Evolutionary conservation across 2,888 invertebrate genomes (phyloP), one percentile per base, ranked within the genome.

Genomic region (Pantelozetes paolii): DNA sequence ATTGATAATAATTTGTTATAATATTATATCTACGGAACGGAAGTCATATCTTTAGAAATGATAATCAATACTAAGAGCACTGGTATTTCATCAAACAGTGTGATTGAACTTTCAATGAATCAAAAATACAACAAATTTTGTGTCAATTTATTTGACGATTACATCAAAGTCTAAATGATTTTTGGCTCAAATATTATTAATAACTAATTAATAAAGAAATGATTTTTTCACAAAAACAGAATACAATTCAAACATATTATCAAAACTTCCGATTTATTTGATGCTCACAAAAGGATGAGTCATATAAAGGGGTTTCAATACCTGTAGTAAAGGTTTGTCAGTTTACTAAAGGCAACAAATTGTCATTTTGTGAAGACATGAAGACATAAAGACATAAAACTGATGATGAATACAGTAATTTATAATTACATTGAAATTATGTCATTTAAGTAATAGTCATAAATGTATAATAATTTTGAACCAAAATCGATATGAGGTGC

Each of bases 131-230:
- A 36, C 20, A 3, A 18, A 50, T n/a, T 50, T 3, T 23, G 26
- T 54, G 54, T 54, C 54, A 54, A 54, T n/a, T n/a, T 54, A 59
- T 30, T 59, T 59, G 59, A 30, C 59, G 26, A 18, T 59, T 59
- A 59, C 30, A 59, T 59, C 59, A 59, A 59, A 59, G 59, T 59
- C 15, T 30, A 15, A 26, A 15, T 13, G 15, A 45, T 45, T 45
- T 45, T 59, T 9, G 59, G 59, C 59, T 59, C 59, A 59, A 59
- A 3, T 26, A 18, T 54, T 9, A 23, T 8, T 13, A 13, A 54
- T 3, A 23, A 26, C 2, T 3, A 54, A 13, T 54, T 3, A 23
- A 54, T 9, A 26, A 26, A 45, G 11, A 11, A 2, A 15, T 45
- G 11, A 45, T 45, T 45, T 45, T 45, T 45, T 45, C 15, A 9